Conservation (phyloP, 2,113 vertebrate genomes). For the Aptenodytes forsteri region DNA sequence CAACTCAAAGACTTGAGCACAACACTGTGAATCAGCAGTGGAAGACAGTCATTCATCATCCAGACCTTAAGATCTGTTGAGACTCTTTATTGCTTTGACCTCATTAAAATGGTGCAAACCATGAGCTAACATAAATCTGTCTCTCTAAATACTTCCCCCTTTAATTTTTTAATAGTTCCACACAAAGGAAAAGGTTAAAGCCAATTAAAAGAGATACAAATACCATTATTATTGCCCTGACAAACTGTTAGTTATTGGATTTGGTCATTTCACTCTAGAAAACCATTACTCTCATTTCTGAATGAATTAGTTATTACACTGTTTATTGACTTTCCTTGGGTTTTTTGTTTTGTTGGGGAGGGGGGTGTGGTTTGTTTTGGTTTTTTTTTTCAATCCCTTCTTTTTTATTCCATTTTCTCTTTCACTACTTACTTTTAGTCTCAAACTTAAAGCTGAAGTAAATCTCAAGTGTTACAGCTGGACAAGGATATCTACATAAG, state of each 20-base stretch:
- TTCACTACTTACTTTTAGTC: neutral
- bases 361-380: neutral
- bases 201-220: constrained; percentile 75
- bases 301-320: constrained; percentile 65
- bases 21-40: constrained; percentile 28
- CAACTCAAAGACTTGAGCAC: neutral
- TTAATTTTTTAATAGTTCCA: constrained; percentile 75
- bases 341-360: neutral
- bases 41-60: constrained; percentile 86
- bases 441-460: constrained; percentile 7
- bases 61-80: constrained; percentile 64
- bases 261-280: constrained; percentile 62
- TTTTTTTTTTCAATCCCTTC: neutral
- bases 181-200: constrained; percentile 74
- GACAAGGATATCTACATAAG: neutral
- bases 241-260: constrained; percentile 66
- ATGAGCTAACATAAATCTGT: constrained; percentile 63
- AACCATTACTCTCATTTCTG: constrained; percentile 60
- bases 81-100: constrained; percentile 73
- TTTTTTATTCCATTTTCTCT: neutral
- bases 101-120: constrained; percentile 75
- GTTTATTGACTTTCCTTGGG: constrained; percentile 54
- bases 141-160: constrained; percentile 69
- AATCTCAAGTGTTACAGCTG: constrained; percentile 6
- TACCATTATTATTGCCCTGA: constrained; percentile 63